Percentiles rank a stretch among this genome's conserved stretches.
Conservation (phyloP, 2,113 vertebrate species). For the Perca flavescens region DNA sequence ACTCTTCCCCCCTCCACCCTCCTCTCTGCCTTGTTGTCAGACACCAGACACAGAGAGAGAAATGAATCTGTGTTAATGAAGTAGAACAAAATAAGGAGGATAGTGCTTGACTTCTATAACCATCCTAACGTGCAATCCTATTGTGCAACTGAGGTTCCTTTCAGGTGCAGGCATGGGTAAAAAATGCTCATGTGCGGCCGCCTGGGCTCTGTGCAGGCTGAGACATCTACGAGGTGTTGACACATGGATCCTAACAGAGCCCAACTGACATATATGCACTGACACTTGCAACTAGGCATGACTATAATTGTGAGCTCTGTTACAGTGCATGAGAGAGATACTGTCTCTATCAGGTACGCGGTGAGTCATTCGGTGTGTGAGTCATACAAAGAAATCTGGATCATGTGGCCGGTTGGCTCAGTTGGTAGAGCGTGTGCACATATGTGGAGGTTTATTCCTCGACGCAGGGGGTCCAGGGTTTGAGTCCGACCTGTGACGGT, state of each 20-base stretch:
- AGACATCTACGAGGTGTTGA: conserved; percentile 77
- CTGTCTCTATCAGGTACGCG: conserved; percentile 32
- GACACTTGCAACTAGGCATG: conserved; percentile 76
- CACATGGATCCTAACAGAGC: conserved; percentile 65
- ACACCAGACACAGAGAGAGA: conserved; percentile 46
- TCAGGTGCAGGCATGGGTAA: conserved; percentile 80
- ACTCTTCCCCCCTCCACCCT: background rate
- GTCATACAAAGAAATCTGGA: conserved; percentile 54
- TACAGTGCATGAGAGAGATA: conserved; percentile 50
- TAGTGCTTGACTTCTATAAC: conserved; percentile 32
- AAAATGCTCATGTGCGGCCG: conserved; percentile 65
- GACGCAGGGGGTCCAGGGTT: too few relatives aligned
- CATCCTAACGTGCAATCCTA: conserved; percentile 54
- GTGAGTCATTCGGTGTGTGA: conserved; percentile 55
- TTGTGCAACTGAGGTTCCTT: conserved; percentile 74
- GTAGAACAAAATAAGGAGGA: conserved; percentile 76
- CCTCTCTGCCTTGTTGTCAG: conserved; percentile 33
- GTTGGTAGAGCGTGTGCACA: too few relatives aligned
- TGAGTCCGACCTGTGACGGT: too few relatives aligned
- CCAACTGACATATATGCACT: conserved; percentile 71
- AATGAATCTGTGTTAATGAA: conserved; percentile 75
- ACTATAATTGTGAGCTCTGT: conserved; percentile 71
- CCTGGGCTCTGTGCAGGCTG: conserved; percentile 59
- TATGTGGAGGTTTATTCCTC: too few relatives aligned
- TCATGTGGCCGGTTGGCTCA: background rate